These are phyloP conservation scores for Corydoras maculifer DNA, from an alignment of 2,113 vertebrate species.

Conservation along the genomic window DNA sequence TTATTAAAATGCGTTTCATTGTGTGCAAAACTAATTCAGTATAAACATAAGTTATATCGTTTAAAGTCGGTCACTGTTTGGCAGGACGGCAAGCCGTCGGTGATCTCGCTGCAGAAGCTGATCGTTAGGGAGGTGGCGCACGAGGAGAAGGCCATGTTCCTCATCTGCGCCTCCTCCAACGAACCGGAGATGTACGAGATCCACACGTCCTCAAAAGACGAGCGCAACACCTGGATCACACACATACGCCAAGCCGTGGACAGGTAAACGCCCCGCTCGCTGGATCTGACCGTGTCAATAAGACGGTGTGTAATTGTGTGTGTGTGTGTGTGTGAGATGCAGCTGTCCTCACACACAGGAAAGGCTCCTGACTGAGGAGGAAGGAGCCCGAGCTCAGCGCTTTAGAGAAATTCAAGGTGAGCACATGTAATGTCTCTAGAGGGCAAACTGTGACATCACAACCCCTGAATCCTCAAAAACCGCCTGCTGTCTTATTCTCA, in stretches of 20 bases:
- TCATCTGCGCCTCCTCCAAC: constrained; percentile 85
- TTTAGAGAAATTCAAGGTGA: no score
- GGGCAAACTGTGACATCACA: no score
- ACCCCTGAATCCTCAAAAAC: no score
- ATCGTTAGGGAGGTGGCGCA: constrained; percentile 95
- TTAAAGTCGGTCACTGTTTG: not conserved
- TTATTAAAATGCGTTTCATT: no score
- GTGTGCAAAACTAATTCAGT: no score
- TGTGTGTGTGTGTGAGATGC: not conserved
- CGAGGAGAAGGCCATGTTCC: constrained; percentile 94
- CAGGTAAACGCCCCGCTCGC: constrained; percentile 63
- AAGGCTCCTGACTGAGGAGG: no score
- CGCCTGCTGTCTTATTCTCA: constrained; percentile 39
- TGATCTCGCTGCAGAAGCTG: constrained; percentile 89
- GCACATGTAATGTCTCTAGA: no score
- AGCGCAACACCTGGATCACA: constrained; percentile 87
- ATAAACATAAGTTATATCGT: not conserved
- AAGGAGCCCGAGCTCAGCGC: no score
- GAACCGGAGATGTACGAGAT: constrained; percentile 98
- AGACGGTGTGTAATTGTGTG: not conserved
- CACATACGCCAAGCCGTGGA: constrained; percentile 86
- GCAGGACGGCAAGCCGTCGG: constrained; percentile 88
- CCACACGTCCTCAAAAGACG: constrained; percentile 85
- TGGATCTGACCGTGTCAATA: not conserved
- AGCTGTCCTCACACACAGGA: no score